phyloP scores from a whole-genome alignment of 2,888 invertebrate species.

The Dexiosoma caninum region DNA sequence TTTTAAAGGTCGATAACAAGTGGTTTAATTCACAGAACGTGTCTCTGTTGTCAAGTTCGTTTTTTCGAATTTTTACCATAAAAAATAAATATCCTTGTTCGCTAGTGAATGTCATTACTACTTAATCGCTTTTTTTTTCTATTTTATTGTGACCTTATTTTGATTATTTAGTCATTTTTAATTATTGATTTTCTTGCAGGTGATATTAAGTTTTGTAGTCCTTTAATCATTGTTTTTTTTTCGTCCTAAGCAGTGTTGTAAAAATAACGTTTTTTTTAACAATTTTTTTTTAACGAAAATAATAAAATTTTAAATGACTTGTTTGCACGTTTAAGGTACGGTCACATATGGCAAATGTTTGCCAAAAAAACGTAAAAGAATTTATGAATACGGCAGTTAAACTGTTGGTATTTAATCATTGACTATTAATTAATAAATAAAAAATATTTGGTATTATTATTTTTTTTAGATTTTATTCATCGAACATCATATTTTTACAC shows the following conservation, averaged over 20 bases:
- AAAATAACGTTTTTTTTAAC: neutral
- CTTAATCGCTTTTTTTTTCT: neutral
- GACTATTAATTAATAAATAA: too few relatives aligned
- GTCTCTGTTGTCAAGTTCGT: neutral
- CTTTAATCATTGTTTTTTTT: neutral
- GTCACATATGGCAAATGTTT: too few relatives aligned
- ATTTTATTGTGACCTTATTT: slow-evolving; percentile 32
- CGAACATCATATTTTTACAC: too few relatives aligned
- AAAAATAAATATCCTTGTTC: slow-evolving; percentile 7
- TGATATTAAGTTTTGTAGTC: neutral
- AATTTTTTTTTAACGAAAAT: too few relatives aligned
- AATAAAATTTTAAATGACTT: too few relatives aligned
- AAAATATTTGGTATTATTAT: too few relatives aligned
- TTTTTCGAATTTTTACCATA: neutral
- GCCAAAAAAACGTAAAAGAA: too few relatives aligned
- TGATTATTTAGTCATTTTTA: neutral
- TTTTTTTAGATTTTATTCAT: too few relatives aligned
- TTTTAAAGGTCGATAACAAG: neutral
- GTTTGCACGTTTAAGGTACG: too few relatives aligned
- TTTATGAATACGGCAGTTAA: too few relatives aligned
- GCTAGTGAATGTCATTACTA: slow-evolving; percentile 9
- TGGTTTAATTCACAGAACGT: slow-evolving; percentile 10
- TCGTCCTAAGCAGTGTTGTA: neutral
- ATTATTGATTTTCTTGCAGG: slow-evolving; percentile 14
- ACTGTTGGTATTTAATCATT: too few relatives aligned